Evolutionary conservation across 2,113 vertebrate genomes (phyloP).

Genomic region (Phaetusa simplex): DNA sequence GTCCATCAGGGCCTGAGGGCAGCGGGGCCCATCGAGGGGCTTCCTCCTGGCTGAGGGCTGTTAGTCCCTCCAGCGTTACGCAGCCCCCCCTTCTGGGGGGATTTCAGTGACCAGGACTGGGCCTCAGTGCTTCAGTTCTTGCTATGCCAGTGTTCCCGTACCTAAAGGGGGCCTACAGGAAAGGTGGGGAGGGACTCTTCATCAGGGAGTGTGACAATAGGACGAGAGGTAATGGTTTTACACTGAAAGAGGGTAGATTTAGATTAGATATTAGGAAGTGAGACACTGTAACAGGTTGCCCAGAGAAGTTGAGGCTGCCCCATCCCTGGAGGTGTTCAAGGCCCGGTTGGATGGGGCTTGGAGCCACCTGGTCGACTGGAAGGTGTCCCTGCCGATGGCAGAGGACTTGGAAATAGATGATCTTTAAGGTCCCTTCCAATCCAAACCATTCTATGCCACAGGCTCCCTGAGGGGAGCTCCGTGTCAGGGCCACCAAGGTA

Average conservation of each 20-base stretch:
- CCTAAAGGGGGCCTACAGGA: not conserved
- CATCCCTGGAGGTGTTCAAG: not conserved
- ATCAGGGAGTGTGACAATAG: not conserved
- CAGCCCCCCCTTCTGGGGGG: fast-evolving
- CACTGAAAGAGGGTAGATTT: not conserved
- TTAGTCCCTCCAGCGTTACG: fast-evolving
- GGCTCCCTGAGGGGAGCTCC: too few relatives aligned
- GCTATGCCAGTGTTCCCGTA: not conserved
- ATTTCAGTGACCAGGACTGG: fast-evolving
- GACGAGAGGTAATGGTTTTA: not conserved
- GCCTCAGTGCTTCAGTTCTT: fast-evolving
- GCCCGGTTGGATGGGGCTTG: not conserved
- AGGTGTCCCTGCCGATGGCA: not conserved
- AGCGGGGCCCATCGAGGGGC: too few relatives aligned
- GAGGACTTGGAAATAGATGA: not conserved
- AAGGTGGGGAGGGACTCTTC: not conserved
- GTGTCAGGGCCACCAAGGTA: fast-evolving
- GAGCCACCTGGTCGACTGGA: not conserved
- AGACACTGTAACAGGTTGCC: not conserved
- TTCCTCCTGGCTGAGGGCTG: not conserved
- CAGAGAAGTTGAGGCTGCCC: not conserved
- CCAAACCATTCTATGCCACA: not conserved
- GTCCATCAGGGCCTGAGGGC: too few relatives aligned
- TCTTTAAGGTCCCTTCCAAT: not conserved
- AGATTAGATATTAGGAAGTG: not conserved